Evolutionary conservation across 2,113 vertebrate genomes (phyloP), one percentile per base, ranked within the genome.

Genomic region (Lophochroa leadbeateri): DNA sequence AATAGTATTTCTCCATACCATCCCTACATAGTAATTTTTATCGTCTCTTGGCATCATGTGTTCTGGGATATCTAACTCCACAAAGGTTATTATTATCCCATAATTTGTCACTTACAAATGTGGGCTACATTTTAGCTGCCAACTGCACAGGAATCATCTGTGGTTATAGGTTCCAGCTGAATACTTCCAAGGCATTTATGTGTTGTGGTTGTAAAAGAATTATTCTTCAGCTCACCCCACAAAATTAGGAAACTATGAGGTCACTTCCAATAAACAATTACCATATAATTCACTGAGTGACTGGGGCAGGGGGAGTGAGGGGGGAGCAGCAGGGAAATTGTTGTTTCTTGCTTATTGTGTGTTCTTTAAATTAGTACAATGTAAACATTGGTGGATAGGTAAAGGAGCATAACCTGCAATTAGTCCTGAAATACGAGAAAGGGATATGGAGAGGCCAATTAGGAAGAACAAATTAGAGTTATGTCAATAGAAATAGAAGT

Each of bases 231-330:
- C 75, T 92, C 86, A 92, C 35, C 24, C n/a, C 68, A 57, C 18
- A 84, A 94, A 96, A 90, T 49, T 52, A 83, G 69, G 84, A 93
- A 72, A 82, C 21, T 31, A 57, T 75, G 53, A 95, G 63, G 23
- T 65, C 35, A 81, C 75, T 94, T 88, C 57, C 47, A 72, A 57
- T 60, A 41, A 88, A 43, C 33, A 81, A 80, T 58, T 70, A 33
- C 13, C 33, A 52, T 43, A 63, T 46, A 74, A 92, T 85, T 82
- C 68, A 61, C 50, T 17, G 37, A 58, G 31, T 47, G 39, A 64
- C 76, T 17, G 13, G 18, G 2, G 15, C 14, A 3, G n/a, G 17
- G 6, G 13, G 5, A 11, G 19, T 11, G 55, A 43, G 7, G 2
- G 33, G 18, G 3, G n/a, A 58, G 57, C 21, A 35, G 37, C 20